phyloP scores from a whole-genome alignment of 2,797 vertebrate genomes.

The Crenichthys baileyi region DNA sequence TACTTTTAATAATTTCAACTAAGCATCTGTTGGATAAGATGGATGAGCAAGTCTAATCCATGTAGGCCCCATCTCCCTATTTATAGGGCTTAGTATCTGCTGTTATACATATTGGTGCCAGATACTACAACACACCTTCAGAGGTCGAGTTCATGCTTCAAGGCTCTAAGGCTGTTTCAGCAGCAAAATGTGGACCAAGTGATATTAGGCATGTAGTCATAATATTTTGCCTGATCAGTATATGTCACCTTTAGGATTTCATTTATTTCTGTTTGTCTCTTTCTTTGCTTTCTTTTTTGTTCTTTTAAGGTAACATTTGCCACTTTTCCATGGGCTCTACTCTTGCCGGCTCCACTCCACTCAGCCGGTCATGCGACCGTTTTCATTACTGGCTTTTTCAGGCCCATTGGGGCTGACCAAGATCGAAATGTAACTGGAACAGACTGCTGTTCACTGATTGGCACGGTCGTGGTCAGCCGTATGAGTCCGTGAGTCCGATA shows the following conservation, averaged over 20 bases:
- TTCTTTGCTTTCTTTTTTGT: neutral
- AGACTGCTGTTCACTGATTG: too few relatives aligned
- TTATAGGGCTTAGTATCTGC: neutral
- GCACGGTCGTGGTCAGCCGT: too few relatives aligned
- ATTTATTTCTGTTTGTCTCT: neutral
- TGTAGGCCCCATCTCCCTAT: neutral
- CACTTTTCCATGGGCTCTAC: too few relatives aligned
- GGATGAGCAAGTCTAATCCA: too few relatives aligned
- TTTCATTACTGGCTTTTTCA: too few relatives aligned
- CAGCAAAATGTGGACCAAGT: neutral
- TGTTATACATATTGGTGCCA: neutral
- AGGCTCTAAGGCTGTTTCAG: too few relatives aligned
- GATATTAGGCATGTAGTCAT: neutral
- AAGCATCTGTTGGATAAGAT: neutral
- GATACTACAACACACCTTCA: neutral
- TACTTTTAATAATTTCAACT: neutral
- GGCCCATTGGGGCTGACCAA: too few relatives aligned
- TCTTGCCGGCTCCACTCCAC: too few relatives aligned
- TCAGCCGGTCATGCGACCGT: too few relatives aligned
- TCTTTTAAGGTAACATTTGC: slow-evolving; percentile 1
- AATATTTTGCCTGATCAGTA: neutral
- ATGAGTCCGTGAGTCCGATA: too few relatives aligned
- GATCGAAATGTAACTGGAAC: too few relatives aligned
- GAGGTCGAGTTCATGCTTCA: neutral
- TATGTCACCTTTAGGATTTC: neutral